These are phyloP conservation scores for Lochmaea capreae DNA, from an alignment of 2,888 invertebrate species.

Conservation along the genomic window DNA sequence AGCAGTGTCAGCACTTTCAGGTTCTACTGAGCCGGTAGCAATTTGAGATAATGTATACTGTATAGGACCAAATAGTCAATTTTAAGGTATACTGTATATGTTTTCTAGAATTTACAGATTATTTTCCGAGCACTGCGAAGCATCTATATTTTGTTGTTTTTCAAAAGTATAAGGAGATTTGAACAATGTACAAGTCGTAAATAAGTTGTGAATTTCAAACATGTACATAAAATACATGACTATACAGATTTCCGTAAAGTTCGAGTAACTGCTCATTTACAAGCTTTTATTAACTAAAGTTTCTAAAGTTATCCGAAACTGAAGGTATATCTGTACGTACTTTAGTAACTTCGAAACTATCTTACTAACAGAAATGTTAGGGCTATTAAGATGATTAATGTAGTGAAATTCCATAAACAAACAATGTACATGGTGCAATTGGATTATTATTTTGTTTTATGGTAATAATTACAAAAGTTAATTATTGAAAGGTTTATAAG, in stretches of 20 bases:
- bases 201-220: background rate
- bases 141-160: background rate
- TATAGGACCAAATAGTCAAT: too few species aligned
- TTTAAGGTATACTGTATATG: too few species aligned
- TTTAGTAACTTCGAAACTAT: slow-evolving; percentile 2
- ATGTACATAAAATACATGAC: slow-evolving; percentile 4
- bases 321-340: slow-evolving; percentile 7
- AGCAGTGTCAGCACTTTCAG: too few species aligned
- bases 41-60: too few species aligned
- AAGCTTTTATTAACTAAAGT: slow-evolving; percentile 15
- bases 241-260: slow-evolving; percentile 1
- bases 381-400: slow-evolving; percentile 4
- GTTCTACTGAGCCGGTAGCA: too few species aligned
- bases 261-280: slow-evolving; percentile 14
- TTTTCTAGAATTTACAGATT: too few species aligned
- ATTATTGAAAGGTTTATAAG: background rate
- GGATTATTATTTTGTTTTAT: background rate
- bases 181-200: background rate
- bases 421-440: background rate
- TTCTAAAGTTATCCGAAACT: slow-evolving; percentile 9
- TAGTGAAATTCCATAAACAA: background rate
- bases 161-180: background rate
- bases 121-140: background rate
- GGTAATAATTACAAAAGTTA: background rate
- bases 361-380: background rate